phyloP scores from a whole-genome alignment of 2,888 invertebrate species.

The Patella depressa region DNA sequence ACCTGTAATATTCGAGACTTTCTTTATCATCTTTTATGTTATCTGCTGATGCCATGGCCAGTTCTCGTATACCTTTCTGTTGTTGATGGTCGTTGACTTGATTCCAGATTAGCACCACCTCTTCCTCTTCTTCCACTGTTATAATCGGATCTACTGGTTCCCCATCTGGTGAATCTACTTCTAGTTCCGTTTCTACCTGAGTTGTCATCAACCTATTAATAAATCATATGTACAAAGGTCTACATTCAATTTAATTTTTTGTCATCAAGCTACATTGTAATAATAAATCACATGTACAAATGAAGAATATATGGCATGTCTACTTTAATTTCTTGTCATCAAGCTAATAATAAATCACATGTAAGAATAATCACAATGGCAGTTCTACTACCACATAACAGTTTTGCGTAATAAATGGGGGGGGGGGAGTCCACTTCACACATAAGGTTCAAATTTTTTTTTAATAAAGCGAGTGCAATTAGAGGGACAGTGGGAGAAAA shows the following conservation, averaged over 20 bases:
- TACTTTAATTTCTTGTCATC: slow-evolving; percentile 46
- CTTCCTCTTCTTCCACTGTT: slow-evolving; percentile 79
- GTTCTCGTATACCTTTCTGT: slow-evolving; percentile 81
- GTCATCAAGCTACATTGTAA: neutral
- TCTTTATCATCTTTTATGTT: slow-evolving; percentile 79
- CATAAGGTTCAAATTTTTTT: no score
- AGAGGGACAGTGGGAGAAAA: no score
- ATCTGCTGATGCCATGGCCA: slow-evolving; percentile 82
- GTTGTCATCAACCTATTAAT: slow-evolving; percentile 63
- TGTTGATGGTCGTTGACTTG: slow-evolving; percentile 77
- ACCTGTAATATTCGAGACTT: slow-evolving; percentile 90
- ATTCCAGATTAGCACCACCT: slow-evolving; percentile 89
- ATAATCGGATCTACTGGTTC: slow-evolving; percentile 67
- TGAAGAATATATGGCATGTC: no score
- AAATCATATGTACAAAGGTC: slow-evolving; percentile 9
- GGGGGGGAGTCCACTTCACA: no score
- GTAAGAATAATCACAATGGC: neutral
- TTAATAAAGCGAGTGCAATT: no score
- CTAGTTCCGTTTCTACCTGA: slow-evolving; percentile 76
- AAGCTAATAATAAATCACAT: slow-evolving; percentile 47
- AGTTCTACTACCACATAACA: no score
- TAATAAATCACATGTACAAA: neutral
- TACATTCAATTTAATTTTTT: neutral
- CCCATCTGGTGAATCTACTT: slow-evolving; percentile 70
- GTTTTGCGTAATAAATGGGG: neutral